Conservation (phyloP, 2,113 vertebrate genomes). For the Proterorhinus semilunaris region DNA sequence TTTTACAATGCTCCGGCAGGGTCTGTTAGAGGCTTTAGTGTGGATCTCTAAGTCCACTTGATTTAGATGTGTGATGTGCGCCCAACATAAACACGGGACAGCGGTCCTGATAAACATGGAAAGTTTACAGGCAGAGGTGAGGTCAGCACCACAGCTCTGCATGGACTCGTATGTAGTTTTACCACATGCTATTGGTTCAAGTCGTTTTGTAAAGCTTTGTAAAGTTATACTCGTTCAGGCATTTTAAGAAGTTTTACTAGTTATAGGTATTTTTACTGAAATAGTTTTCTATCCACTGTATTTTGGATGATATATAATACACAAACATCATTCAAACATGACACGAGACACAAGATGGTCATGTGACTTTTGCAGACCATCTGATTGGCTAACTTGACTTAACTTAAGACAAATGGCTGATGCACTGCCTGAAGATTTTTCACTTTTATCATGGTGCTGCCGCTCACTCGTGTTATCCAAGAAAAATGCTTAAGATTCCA, state of each 20-base stretch:
- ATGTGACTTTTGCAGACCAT: neutral
- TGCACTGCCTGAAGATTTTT: neutral
- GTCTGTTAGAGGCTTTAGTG: conserved; percentile 44
- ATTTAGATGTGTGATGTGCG: conserved; percentile 56
- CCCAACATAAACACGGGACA: conserved; percentile 65
- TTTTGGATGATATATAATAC: neutral
- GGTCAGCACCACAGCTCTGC: conserved; percentile 25
- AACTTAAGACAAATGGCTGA: neutral
- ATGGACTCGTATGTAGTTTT: conserved; percentile 9
- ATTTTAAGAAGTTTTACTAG: too few relatives aligned
- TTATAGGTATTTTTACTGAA: neutral
- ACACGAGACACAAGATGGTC: neutral
- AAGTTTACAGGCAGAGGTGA: conserved; percentile 58
- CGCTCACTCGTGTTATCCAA: neutral
- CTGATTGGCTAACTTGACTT: neutral
- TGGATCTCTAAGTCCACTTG: conserved; percentile 34
- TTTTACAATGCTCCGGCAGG: conserved; percentile 41
- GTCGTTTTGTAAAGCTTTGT: too few relatives aligned
- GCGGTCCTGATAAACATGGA: conserved; percentile 57
- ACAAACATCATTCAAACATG: neutral
- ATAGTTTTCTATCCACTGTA: neutral
- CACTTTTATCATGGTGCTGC: neutral
- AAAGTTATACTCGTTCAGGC: neutral
- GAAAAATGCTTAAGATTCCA: neutral
- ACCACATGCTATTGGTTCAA: too few relatives aligned